These are phyloP conservation scores for Rhopalosiphum maidis DNA, from an alignment of 1,140 invertebrate genomes.

Conservation along the genomic window DNA sequence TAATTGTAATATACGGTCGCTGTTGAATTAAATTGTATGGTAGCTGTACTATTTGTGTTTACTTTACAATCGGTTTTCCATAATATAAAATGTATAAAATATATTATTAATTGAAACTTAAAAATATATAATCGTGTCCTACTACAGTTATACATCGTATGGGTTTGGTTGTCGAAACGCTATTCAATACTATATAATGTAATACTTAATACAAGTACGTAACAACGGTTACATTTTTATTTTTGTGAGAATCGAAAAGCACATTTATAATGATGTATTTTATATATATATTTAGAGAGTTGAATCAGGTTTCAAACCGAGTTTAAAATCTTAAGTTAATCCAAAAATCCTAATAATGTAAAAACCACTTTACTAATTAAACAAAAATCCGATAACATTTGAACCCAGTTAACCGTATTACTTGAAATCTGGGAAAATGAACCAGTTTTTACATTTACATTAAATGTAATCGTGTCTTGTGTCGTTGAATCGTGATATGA, in stretches of 20 bases:
- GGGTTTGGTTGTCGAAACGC: background rate
- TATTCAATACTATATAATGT: too few relatives aligned
- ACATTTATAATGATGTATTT: background rate
- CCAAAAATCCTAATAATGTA: background rate
- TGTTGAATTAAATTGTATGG: background rate
- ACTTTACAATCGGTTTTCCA: background rate
- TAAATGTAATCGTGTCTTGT: background rate
- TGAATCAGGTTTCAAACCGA: background rate
- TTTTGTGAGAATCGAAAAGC: too few relatives aligned
- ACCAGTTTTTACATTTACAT: background rate
- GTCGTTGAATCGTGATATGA: background rate
- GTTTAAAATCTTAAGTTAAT: background rate
- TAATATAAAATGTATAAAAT: background rate
- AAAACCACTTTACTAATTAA: background rate
- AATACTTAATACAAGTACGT: background rate
- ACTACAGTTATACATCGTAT: background rate
- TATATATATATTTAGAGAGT: background rate
- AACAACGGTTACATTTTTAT: background rate
- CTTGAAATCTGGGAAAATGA: background rate
- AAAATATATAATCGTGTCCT: background rate
- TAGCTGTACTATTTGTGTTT: background rate
- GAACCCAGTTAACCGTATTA: background rate
- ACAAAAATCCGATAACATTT: background rate
- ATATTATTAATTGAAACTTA: background rate
- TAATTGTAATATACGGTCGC: background rate